phyloP scores from a whole-genome alignment of 1,140 invertebrate species.

The Drosophila lacteicornis region DNA sequence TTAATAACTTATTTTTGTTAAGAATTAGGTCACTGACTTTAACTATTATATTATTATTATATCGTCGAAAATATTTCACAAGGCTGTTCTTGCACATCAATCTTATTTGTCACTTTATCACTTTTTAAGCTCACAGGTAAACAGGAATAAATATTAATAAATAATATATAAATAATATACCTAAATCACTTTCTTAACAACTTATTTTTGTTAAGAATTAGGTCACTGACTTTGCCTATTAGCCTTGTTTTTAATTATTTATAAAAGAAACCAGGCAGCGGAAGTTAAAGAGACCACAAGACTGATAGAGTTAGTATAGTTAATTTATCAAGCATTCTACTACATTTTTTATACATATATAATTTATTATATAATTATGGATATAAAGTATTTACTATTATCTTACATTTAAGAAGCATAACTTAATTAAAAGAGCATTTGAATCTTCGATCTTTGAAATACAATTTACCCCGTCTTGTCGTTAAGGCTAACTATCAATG shows the following conservation, averaged over 20 bases:
- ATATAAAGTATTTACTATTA: no score
- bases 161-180: background rate
- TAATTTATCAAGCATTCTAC: background rate
- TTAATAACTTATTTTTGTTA: no score
- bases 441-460: background rate
- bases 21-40: background rate
- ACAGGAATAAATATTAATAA: no score
- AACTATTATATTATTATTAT: no score
- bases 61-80: no score
- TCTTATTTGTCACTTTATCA: background rate
- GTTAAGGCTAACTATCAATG: conserved; percentile 17
- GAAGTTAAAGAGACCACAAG: background rate
- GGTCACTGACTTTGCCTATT: background rate
- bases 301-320: background rate
- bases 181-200: background rate
- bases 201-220: no score
- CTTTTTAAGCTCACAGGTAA: background rate
- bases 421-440: background rate
- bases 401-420: background rate
- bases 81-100: no score
- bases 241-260: background rate
- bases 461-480: background rate
- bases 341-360: no score
- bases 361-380: background rate
- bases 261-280: background rate